Base-by-base conservation (phyloP, 2,888 invertebrate genomes). In the Sabatieria punctata region DNA sequence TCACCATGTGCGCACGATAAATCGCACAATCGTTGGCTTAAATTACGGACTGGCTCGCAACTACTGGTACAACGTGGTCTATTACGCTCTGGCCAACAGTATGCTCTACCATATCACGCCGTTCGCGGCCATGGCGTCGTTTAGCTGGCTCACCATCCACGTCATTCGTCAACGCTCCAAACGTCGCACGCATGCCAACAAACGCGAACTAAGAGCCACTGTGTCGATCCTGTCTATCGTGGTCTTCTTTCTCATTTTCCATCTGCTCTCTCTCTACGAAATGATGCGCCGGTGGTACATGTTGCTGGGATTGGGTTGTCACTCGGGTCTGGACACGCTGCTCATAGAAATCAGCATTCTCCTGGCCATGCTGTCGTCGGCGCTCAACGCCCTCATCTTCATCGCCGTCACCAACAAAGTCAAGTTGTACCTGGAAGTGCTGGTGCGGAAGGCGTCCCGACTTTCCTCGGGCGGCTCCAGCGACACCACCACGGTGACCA, bases 311-410 rank as follows among this genome's bases (percentile, higher is more conserved):
- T 51, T 54, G n/a, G 49, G 59, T 42, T 61, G 61, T 37, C 62
- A 61, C 2, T 55, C 47, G 50, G 59, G 62, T 41, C 48, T 47
- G 2, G 61, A 61, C 53, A 63, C 63, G 49, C 54, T 61, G 44
- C 59, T 57, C 37, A 58, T 59, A 18, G 57, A 58, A 47, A 43
- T 60, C 33, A 54, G 57, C 36, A 55, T 54, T 43, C 53, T 60
- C n/a, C 54, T 61, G 33, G 58, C 60, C 21, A 54, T 63, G 53
- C 52, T 60, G 33, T 61, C 61, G 23, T 59, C 61, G 4, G 54
- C 59, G 8, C 56, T 61, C 38, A 63, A 61, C 49, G 62, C 61
- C 22, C 63, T 61, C 48, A 60, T 61, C 11, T 61, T 61, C 50
- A 61, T 61, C 36, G 62, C 61, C 8, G 63, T 61, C 52, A 63